Evolutionary conservation across 1,140 invertebrate species (phyloP), one percentile per base, ranked within the genome.

Genomic region (Gonatopus flavifemur): DNA sequence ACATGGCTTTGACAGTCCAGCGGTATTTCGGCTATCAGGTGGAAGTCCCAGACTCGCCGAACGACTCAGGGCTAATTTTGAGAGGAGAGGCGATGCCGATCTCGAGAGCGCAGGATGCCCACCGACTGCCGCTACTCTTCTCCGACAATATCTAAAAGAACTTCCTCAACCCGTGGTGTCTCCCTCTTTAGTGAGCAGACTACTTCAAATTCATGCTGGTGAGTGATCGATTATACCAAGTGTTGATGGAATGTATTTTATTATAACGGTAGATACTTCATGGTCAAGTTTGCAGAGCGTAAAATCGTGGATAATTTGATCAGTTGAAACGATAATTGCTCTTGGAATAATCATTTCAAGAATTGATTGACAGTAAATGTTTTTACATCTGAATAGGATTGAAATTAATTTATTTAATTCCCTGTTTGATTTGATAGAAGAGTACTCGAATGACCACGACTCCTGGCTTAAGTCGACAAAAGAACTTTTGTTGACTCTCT

Each of bases 111-210:
- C 70, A 3, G 70, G 65, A 6, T 79, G 78, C 52, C 76, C 78
- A 5, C 65, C 73, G 9, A 75, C 76, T 2, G 79, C 78, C 12
- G 79, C 76, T 4, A 74, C 77, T 5, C 65, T 81, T 33, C 70
- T 81, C 21, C 70, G 76, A 16, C 70, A 80, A 21, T 81, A 80
- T 65, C 62, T 81, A 15, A 74, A 77, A 48, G 79, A 82, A 56
- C 55, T 82, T 35, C 80, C 80, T 10, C 71, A 79, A 55, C 77
- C 80, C 38, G 61, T 81, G 16, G 70, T 81, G 16, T 62, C 72
- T 15, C 65, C 75, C 2, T 55, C 65, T 16, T 59, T 76, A 28
- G 68, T 79, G 41, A 64, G 60, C 12, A 74, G 73, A 58, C 66
- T 81, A 0, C 53, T 79, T 21, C 62, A 70, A 22, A 36, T 70